These are phyloP conservation scores for Rhinichthys klamathensis DNA, from an alignment of 2,113 vertebrate species.

Conservation along the genomic window DNA sequence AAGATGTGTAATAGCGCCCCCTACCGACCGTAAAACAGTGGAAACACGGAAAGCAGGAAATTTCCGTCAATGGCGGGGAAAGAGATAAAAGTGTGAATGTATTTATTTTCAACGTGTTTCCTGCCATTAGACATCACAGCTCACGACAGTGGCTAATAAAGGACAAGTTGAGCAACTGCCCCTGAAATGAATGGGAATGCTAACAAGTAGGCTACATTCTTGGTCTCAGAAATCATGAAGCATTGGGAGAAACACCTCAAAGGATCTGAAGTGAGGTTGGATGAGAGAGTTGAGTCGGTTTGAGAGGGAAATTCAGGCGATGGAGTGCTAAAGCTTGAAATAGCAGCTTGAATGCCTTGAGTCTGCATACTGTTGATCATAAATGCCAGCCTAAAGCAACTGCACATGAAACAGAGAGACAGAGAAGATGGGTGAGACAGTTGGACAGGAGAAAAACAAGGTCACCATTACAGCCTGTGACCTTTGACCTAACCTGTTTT, in stretches of 20 bases:
- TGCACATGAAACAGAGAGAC: constrained; percentile 44
- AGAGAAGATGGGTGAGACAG: constrained; percentile 26
- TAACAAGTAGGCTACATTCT: background rate
- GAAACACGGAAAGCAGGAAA: too few species aligned
- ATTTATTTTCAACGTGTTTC: background rate
- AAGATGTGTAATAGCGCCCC: too few species aligned
- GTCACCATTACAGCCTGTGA: constrained; percentile 37
- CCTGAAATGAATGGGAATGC: background rate
- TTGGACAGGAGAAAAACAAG: constrained; percentile 9
- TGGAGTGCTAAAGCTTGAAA: constrained; percentile 47
- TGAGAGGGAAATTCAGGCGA: background rate
- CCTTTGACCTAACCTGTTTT: constrained; percentile 56
- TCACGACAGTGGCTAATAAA: background rate
- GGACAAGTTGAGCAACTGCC: background rate
- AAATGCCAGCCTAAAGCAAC: constrained; percentile 64
- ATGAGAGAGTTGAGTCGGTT: constrained; percentile 19
- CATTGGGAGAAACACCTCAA: background rate
- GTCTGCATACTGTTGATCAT: constrained; percentile 47
- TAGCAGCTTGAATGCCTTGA: constrained; percentile 48
- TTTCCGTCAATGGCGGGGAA: too few species aligned
- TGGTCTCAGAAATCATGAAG: background rate
- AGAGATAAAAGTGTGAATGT: background rate
- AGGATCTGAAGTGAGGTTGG: background rate
- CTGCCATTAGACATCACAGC: background rate
- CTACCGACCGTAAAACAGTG: too few species aligned